Percentiles rank a stretch among this genome's conserved stretches.
phyloP scores from a whole-genome alignment of 1,140 invertebrate genomes.

The Grapholita molesta region DNA sequence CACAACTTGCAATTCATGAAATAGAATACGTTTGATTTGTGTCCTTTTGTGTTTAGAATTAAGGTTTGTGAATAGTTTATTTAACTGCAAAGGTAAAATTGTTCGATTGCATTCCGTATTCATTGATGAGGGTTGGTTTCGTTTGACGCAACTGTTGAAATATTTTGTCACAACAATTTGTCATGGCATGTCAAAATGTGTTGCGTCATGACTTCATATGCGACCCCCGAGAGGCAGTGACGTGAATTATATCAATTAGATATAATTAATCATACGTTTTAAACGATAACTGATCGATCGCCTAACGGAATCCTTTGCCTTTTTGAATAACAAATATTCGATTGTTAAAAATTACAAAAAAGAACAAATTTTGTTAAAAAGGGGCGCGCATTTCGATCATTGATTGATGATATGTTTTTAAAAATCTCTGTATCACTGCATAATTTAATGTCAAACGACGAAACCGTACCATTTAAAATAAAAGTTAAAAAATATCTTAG shows the following conservation, averaged over 20 bases:
- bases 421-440: slow-evolving; percentile 20
- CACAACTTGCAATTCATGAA: background rate
- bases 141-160: slow-evolving; percentile 73
- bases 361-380: slow-evolving; percentile 25
- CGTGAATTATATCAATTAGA: slow-evolving; percentile 67
- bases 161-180: slow-evolving; percentile 77
- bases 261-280: slow-evolving; percentile 61
- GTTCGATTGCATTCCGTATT: slow-evolving; percentile 31
- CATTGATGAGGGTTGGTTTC: slow-evolving; percentile 42
- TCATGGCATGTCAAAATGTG: slow-evolving; percentile 64
- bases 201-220: slow-evolving; percentile 60
- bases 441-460: background rate
- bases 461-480: background rate
- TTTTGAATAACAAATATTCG: slow-evolving; percentile 55
- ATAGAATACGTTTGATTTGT: slow-evolving; percentile 21
- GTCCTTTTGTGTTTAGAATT: slow-evolving; percentile 26
- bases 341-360: slow-evolving; percentile 20
- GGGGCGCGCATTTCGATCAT: slow-evolving; percentile 18
- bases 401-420: slow-evolving; percentile 30
- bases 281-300: slow-evolving; percentile 61
- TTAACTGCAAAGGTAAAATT: background rate
- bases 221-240: slow-evolving; percentile 40
- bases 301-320: slow-evolving; percentile 64
- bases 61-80: background rate
- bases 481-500: background rate